These are phyloP conservation scores for Polydrusus tereticollis DNA, from an alignment of 2,888 invertebrate species.

Conservation along the genomic window DNA sequence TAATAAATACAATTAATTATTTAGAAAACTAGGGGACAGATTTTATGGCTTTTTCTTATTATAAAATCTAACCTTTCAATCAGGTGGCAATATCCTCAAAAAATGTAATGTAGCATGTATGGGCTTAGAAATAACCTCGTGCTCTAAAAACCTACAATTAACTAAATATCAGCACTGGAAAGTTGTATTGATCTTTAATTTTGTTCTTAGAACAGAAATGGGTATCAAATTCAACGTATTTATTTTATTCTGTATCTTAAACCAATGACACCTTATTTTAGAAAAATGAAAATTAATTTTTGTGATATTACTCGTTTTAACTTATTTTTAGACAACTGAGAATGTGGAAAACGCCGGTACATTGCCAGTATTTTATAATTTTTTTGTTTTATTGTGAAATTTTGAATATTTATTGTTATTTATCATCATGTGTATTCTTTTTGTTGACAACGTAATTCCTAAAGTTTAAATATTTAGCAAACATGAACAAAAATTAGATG, in stretches of 20 bases:
- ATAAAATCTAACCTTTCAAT: too few relatives aligned
- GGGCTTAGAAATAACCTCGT: too few relatives aligned
- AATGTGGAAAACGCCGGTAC: neutral
- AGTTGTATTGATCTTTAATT: too few relatives aligned
- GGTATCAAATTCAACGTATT: neutral
- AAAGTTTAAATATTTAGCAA: neutral
- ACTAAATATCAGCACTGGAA: too few relatives aligned
- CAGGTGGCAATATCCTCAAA: too few relatives aligned
- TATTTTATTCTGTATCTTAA: conserved; percentile 5
- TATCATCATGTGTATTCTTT: neutral
- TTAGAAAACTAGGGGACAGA: neutral
- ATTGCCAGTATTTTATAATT: conserved; percentile 11
- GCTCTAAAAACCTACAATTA: too few relatives aligned
- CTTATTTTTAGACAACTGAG: neutral
- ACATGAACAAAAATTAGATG: neutral
- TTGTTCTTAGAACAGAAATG: too few relatives aligned
- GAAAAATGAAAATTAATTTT: conserved; percentile 11
- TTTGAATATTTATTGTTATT: neutral
- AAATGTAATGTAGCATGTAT: too few relatives aligned
- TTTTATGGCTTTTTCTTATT: too few relatives aligned
- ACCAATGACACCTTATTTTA: conserved; percentile 5
- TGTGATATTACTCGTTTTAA: conserved; percentile 24
- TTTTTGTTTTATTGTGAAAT: neutral
- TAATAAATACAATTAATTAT: neutral
- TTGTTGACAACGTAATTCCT: neutral